Evolutionary conservation across 2,113 vertebrate species (phyloP).

Genomic region (Dipodomys stephensi): DNA sequence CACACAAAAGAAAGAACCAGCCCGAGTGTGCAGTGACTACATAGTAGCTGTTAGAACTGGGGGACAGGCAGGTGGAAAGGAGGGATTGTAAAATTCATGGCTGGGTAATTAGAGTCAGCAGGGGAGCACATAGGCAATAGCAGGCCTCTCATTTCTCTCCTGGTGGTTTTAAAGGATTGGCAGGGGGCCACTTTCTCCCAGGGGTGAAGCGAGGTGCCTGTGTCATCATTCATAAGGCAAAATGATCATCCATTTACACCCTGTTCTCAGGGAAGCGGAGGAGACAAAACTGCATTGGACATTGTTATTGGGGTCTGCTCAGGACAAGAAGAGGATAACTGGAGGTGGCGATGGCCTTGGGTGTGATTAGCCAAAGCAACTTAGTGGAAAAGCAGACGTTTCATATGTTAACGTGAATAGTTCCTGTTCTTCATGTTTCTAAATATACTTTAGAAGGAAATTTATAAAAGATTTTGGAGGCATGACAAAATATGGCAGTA

Average conservation of each 20-base stretch:
- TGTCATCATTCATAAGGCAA: slow-evolving; percentile 87
- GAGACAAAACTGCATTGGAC: slow-evolving; percentile 72
- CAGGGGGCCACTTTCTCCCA: slow-evolving; percentile 86
- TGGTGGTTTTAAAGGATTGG: slow-evolving; percentile 86
- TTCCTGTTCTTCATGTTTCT: neutral
- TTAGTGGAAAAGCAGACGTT: neutral
- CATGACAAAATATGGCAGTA: neutral
- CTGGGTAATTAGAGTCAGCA: slow-evolving; percentile 90
- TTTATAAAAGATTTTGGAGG: neutral
- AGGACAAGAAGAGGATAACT: slow-evolving; percentile 58
- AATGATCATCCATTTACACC: slow-evolving; percentile 83
- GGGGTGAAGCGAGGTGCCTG: slow-evolving; percentile 83
- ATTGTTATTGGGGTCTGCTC: slow-evolving; percentile 74
- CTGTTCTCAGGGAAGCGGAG: slow-evolving; percentile 78
- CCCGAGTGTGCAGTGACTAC: slow-evolving; percentile 83
- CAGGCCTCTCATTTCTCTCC: slow-evolving; percentile 86
- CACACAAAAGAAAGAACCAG: slow-evolving; percentile 85
- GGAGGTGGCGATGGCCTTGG: slow-evolving; percentile 19
- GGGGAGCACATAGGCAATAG: slow-evolving; percentile 85
- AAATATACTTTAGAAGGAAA: neutral
- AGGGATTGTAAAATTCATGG: slow-evolving; percentile 86
- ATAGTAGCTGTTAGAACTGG: slow-evolving; percentile 62
- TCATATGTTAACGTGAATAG: slow-evolving; percentile 34
- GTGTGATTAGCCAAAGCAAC: neutral
- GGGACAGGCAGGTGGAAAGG: slow-evolving; percentile 58